Evolutionary conservation across 2,888 invertebrate species (phyloP).

Genomic region (Sialis lutaria): DNA sequence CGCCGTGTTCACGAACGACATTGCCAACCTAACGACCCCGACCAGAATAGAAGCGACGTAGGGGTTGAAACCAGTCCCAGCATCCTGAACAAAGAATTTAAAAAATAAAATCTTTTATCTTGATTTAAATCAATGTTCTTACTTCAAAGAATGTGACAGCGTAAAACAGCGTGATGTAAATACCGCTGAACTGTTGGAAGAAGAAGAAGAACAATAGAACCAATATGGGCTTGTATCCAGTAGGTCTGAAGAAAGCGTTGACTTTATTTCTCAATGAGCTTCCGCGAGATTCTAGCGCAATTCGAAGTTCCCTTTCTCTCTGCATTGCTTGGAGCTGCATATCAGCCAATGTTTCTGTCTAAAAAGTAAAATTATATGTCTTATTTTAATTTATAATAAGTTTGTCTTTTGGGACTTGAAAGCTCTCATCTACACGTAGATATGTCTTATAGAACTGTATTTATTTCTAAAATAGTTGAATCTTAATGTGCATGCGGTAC

Average conservation of each 20-base stretch:
- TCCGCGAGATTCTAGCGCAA: slow-evolving; percentile 23
- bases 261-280: slow-evolving; percentile 20
- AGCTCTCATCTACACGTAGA: too few species aligned
- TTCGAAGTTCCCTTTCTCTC: slow-evolving; percentile 32
- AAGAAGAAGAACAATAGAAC: slow-evolving; percentile 35
- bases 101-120: neutral
- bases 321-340: slow-evolving; percentile 30
- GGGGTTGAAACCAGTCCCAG: slow-evolving; percentile 30
- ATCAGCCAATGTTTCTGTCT: slow-evolving; percentile 29
- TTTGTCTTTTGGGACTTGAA: too few species aligned
- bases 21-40: slow-evolving; percentile 33
- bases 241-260: slow-evolving; percentile 30
- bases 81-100: slow-evolving; percentile 22
- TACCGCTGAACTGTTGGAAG: slow-evolving; percentile 41
- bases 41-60: slow-evolving; percentile 37
- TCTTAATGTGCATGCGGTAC: too few species aligned
- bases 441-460: too few species aligned
- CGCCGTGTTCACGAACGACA: slow-evolving; percentile 38
- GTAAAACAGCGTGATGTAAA: slow-evolving; percentile 41
- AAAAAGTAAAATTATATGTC: slow-evolving; percentile 9
- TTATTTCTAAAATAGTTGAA: too few species aligned
- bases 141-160: slow-evolving; percentile 39
- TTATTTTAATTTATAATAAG: too few species aligned
- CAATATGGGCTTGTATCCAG: slow-evolving; percentile 37
- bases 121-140: slow-evolving; percentile 9